These are phyloP conservation scores for Catajapyx aquilonaris DNA, from an alignment of 1,140 invertebrate species.

Conservation along the genomic window DNA sequence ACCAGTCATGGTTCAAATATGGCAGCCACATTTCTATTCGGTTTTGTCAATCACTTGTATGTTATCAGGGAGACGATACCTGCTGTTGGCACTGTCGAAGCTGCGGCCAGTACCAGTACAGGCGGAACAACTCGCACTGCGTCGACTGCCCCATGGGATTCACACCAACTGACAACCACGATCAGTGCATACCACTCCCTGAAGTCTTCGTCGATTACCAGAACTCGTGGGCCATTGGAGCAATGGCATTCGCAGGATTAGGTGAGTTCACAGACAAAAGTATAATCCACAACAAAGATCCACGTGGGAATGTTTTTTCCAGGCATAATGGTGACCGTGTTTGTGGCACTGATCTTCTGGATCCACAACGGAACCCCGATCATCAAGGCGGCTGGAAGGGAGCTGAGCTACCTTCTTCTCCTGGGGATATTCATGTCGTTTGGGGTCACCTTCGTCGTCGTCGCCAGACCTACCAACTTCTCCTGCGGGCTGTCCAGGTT, in stretches of 20 bases:
- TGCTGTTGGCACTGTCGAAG: conserved; percentile 37
- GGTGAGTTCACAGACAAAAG: conserved; percentile 14
- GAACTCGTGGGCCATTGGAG: conserved; percentile 31
- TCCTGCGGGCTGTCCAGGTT: conserved; percentile 30
- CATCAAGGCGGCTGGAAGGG: conserved; percentile 34
- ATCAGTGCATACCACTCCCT: conserved; percentile 25
- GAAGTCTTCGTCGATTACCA: conserved; percentile 30
- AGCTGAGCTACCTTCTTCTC: conserved; percentile 24
- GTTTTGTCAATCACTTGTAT: conserved; percentile 4
- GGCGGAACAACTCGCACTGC: conserved; percentile 35
- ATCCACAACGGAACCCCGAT: conserved; percentile 32
- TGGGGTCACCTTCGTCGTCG: conserved; percentile 30
- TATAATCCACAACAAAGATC: not conserved
- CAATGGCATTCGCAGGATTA: conserved; percentile 27
- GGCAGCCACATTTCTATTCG: conserved; percentile 2
- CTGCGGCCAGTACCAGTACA: conserved; percentile 36
- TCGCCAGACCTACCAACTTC: conserved; percentile 22
- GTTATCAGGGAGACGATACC: conserved; percentile 23
- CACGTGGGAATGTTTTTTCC: conserved; percentile 45
- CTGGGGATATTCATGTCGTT: conserved; percentile 29
- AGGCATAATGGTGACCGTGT: conserved; percentile 54
- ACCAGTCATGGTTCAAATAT: no score
- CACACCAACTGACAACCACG: conserved; percentile 19
- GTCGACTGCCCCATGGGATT: conserved; percentile 29
- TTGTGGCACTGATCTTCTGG: conserved; percentile 43